Conservation (phyloP, 2,797 vertebrate species). For the Coracias cyanogaster region DNA sequence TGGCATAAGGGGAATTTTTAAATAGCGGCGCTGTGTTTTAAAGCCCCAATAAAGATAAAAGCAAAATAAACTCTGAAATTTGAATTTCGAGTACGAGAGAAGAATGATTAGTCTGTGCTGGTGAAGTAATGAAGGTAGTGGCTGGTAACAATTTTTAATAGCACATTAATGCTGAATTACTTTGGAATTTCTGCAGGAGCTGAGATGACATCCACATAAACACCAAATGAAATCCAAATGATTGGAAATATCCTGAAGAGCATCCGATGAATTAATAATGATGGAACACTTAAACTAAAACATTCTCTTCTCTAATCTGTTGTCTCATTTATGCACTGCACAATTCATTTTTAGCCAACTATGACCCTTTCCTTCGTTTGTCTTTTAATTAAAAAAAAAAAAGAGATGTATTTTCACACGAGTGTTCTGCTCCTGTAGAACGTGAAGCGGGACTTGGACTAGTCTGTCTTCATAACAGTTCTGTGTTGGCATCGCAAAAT, state of each 20-base stretch:
- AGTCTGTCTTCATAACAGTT: background rate
- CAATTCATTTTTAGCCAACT: constrained; percentile 63
- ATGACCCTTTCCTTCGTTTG: constrained; percentile 42
- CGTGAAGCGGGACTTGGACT: background rate
- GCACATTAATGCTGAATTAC: constrained; percentile 75
- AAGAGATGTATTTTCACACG: background rate
- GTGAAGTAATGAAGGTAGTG: constrained; percentile 71
- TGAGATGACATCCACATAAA: constrained; percentile 73
- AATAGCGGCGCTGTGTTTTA: constrained; percentile 74
- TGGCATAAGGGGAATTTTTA: constrained; percentile 77
- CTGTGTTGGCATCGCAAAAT: background rate
- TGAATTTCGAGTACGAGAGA: constrained; percentile 60
- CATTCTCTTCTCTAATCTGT: constrained; percentile 64
- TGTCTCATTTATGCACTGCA: constrained; percentile 41
- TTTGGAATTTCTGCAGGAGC: constrained; percentile 68
- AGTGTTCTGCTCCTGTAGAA: background rate
- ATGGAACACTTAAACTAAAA: constrained; percentile 73
- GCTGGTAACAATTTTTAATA: constrained; percentile 78
- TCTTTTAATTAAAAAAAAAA: constrained; percentile 36
- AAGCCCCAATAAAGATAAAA: constrained; percentile 73
- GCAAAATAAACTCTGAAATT: constrained; percentile 69
- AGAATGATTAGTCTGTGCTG: constrained; percentile 53
- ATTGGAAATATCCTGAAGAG: constrained; percentile 76
- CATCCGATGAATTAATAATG: constrained; percentile 79
- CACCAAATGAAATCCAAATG: constrained; percentile 76